Evolutionary conservation across 2,113 vertebrate genomes (phyloP).

Genomic region (Conger conger): DNA sequence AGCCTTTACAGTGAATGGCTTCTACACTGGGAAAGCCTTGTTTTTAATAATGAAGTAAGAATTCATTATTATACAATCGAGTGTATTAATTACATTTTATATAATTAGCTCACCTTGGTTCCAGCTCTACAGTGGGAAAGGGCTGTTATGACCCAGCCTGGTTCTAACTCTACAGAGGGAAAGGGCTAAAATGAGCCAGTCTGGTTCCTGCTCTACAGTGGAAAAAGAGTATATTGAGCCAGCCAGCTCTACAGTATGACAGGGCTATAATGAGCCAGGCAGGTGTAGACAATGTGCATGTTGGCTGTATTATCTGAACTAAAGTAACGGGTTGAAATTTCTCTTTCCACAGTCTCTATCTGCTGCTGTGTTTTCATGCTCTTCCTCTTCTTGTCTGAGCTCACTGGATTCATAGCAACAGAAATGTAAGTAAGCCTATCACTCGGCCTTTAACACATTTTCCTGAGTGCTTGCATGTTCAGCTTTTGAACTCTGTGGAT

Average conservation of each 20-base stretch:
- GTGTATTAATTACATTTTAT: too few species aligned
- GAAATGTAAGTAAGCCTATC: slow-evolving; percentile 86
- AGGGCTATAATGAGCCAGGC: not conserved
- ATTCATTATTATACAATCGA: too few species aligned
- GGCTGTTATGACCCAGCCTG: too few species aligned
- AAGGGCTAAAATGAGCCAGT: not conserved
- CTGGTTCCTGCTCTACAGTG: not conserved
- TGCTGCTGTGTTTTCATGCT: slow-evolving; percentile 98
- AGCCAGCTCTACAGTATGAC: not conserved
- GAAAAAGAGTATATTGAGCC: too few species aligned
- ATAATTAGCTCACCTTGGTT: not conserved
- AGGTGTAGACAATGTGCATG: not conserved
- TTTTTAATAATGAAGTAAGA: too few species aligned
- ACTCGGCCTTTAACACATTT: not conserved
- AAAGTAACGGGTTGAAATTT: not conserved
- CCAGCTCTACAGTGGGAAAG: not conserved
- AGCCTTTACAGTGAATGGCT: too few species aligned
- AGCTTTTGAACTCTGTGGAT: too few species aligned
- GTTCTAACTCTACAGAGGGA: not conserved
- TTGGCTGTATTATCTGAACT: not conserved
- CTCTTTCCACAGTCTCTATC: slow-evolving; percentile 86
- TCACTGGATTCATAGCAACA: slow-evolving; percentile 96
- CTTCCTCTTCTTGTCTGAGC: slow-evolving; percentile 97
- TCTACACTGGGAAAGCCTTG: too few species aligned
- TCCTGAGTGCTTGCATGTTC: not conserved